Percentiles rank a stretch among this genome's conserved stretches.
These are phyloP conservation scores for Chloropsis cyanopogon DNA, from an alignment of 2,113 vertebrate species.

Conservation along the genomic window DNA sequence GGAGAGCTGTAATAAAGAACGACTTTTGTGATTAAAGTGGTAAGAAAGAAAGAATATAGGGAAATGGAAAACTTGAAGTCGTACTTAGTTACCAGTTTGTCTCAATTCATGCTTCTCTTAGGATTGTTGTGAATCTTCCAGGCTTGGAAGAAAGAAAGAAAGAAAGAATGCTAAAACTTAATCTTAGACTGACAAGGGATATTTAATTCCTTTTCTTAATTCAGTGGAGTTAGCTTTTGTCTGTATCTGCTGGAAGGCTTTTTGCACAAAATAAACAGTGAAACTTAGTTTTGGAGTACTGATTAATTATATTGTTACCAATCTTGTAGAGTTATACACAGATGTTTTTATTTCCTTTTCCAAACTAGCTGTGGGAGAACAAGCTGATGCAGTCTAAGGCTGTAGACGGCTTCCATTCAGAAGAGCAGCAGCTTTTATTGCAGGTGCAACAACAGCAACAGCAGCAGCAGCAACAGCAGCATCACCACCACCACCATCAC, in stretches of 20 bases:
- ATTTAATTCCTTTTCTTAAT: not conserved
- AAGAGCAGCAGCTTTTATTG: conserved; percentile 90
- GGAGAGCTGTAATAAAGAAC: not conserved
- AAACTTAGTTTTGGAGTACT: not conserved
- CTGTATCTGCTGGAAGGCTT: not conserved
- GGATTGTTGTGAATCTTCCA: not conserved
- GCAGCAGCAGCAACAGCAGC: conserved; percentile 81
- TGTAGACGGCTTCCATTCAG: conserved; percentile 96
- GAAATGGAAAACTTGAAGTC: not conserved
- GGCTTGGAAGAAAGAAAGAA: not conserved
- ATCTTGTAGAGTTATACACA: not conserved
- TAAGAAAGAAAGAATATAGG: not conserved
- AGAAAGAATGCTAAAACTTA: not conserved
- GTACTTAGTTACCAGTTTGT: not conserved
- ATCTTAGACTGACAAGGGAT: not conserved
- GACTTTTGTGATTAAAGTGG: not conserved
- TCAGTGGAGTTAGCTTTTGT: not conserved
- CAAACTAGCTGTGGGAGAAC: conserved; percentile 92
- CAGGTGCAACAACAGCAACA: conserved; percentile 83
- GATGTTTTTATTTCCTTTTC: conserved; percentile 9
- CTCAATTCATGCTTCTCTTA: not conserved
- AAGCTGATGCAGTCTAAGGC: conserved; percentile 98
- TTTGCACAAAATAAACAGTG: not conserved
- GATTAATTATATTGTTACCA: not conserved
- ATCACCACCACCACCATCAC: conserved; percentile 76